These are phyloP conservation scores for Heliconius hermathena DNA, from an alignment of 1,140 invertebrate species.

Conservation along the genomic window DNA sequence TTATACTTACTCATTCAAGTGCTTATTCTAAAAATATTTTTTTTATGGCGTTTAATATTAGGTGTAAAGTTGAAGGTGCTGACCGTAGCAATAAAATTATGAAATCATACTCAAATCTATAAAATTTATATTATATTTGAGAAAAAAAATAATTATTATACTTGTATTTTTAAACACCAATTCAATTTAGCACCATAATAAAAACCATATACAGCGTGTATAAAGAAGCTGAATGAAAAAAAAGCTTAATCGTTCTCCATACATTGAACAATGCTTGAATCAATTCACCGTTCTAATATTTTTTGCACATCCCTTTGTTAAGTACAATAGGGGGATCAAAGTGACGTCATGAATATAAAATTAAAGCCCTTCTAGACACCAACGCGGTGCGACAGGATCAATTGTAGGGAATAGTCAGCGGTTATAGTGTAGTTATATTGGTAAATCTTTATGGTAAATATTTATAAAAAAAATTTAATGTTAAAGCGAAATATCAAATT, in stretches of 20 bases:
- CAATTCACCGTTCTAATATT: conserved; percentile 26
- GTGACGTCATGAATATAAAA: conserved; percentile 77
- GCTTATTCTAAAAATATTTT: no score
- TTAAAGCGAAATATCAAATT: neutral
- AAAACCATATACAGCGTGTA: neutral
- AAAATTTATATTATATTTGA: no score
- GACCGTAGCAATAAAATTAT: no score
- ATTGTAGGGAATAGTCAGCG: conserved; percentile 66
- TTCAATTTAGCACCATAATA: conserved; percentile 7
- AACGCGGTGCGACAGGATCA: conserved; percentile 65
- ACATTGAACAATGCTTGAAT: conserved; percentile 21
- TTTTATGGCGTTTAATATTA: no score
- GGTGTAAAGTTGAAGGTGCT: no score
- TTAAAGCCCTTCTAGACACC: conserved; percentile 70
- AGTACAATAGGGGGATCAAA: conserved; percentile 61
- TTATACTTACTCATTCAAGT: no score
- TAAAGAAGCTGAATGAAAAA: conserved; percentile 8
- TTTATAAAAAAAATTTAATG: neutral
- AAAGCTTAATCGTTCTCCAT: conserved; percentile 13
- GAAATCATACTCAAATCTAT: no score
- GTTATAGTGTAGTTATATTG: conserved; percentile 41
- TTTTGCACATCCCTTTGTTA: conserved; percentile 48
- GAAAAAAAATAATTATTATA: no score
- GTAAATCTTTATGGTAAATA: no score
- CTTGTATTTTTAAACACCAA: neutral